Base-by-base conservation (phyloP, 2,888 invertebrate species). In the Limnephilus marmoratus region DNA sequence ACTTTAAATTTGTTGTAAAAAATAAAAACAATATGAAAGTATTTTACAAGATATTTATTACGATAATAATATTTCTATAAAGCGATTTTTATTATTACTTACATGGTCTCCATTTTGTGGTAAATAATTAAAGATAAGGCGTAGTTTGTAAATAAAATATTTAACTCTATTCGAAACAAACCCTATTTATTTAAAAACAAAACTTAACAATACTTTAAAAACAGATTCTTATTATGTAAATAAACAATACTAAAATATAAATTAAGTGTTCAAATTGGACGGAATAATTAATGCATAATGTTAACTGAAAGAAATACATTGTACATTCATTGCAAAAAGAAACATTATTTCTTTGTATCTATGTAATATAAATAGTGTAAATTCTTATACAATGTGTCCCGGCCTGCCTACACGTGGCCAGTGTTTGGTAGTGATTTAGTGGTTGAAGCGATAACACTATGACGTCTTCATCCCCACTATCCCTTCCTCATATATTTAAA, bases 131-230 rank as follows among this genome's bases (percentile, higher is more conserved):
- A 31, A 87, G n/a, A 31, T 53, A 49, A 87, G 86, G 53, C 29
- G 29, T 49, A 53, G 37, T n/a, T 37, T 87, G 45, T n/a, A 45
- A 34, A 83, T 83, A 90, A 90, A 34, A 53, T 31, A 85, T 3
- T 53, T 34, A n/a, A 83, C 68, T 83, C 49, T 83, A 82, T n/a
- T 82, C 24, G 49, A 49, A 49, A 45, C 81, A 37, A 90, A 45
- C 49, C 45, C 37, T 49, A 83, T 83, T 29, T n/a, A 45, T 90
- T 91, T 29, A 49, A 85, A 81, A 53, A 85, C 37, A 85, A 86
- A 91, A 91, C 90, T 85, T 91, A 91, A 86, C 68, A 91, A 91
- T 91, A 86, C 49, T 68, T 37, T 90, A 41, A 45, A 90, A 90
- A 90, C n/a, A 83, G 80, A 41, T 68, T n/a, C 68, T 31, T 85